Conservation (phyloP, 2,888 invertebrate genomes). For the Amblyjoppa proteus region DNA sequence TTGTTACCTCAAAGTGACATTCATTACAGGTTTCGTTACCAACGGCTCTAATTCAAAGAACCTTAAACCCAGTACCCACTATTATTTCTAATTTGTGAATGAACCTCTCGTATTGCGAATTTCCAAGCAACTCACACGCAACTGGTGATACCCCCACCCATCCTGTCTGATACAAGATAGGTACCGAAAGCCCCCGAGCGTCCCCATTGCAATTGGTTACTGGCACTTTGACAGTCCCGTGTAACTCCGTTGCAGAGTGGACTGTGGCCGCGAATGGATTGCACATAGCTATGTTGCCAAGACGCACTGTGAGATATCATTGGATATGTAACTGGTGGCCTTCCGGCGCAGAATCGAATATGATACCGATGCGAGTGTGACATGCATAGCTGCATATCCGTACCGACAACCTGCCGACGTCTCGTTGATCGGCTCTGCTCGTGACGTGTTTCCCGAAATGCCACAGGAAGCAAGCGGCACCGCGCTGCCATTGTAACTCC, state of each 20-base stretch:
- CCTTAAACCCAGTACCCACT: neutral
- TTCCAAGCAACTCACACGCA: neutral
- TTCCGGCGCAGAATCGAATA: conserved; percentile 8
- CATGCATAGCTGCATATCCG: conserved; percentile 1
- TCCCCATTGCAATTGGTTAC: conserved; percentile 29
- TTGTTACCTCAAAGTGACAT: too few species aligned
- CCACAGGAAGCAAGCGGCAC: conserved; percentile 74
- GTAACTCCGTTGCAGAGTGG: conserved; percentile 5
- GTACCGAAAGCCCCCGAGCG: neutral
- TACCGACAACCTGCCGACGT: conserved; percentile 26
- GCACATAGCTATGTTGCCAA: neutral
- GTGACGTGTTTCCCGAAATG: conserved; percentile 79
- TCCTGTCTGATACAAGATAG: conserved; percentile 5
- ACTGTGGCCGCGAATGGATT: neutral
- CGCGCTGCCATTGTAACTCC: conserved; percentile 78
- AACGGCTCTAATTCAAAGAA: too few species aligned
- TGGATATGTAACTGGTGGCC: conserved; percentile 18
- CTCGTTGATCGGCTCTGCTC: conserved; percentile 56
- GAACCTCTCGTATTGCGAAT: neutral
- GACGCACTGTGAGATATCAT: neutral
- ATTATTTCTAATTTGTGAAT: neutral
- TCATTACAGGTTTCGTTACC: too few species aligned
- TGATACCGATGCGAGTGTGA: conserved; percentile 18
- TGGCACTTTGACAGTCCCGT: conserved; percentile 44
- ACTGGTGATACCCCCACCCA: neutral